These are phyloP conservation scores for Enteromius mattozi DNA, from an alignment of 2,797 vertebrate species.

Conservation along the genomic window DNA sequence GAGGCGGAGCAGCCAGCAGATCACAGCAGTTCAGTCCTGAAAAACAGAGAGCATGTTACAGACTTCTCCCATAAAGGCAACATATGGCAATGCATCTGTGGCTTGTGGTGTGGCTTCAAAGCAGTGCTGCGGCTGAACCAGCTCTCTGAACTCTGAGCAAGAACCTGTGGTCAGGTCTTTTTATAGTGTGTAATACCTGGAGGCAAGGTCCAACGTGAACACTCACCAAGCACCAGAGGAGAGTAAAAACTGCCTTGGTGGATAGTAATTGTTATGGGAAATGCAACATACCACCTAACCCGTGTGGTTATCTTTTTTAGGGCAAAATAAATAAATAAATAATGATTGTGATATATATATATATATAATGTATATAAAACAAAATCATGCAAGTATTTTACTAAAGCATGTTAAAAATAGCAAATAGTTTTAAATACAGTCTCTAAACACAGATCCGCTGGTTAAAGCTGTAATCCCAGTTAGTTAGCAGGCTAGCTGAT, in stretches of 20 bases:
- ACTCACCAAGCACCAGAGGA: neutral
- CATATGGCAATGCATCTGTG: slow-evolving; percentile 19
- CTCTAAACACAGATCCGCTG: neutral
- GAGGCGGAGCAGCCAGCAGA: slow-evolving; percentile 44
- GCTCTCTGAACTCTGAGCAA: slow-evolving; percentile 38
- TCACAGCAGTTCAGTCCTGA: slow-evolving; percentile 47
- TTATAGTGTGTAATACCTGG: slow-evolving; percentile 34
- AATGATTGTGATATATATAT: too few relatives aligned
- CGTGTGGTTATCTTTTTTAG: neutral
- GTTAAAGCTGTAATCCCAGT: slow-evolving; percentile 17
- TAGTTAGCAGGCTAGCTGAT: slow-evolving; percentile 7
- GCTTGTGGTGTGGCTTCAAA: slow-evolving; percentile 54
- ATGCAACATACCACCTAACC: neutral
- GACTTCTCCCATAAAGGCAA: slow-evolving; percentile 16
- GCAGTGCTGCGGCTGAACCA: slow-evolving; percentile 27
- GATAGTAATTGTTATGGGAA: neutral
- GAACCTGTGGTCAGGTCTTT: slow-evolving; percentile 35
- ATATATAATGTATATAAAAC: too few relatives aligned
- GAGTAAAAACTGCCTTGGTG: neutral
- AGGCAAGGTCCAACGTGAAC: slow-evolving; percentile 6
- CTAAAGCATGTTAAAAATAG: neutral
- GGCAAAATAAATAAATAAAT: neutral
- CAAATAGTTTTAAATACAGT: neutral
- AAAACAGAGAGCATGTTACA: slow-evolving; percentile 19
- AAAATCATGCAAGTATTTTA: neutral